Base-by-base conservation (phyloP, 2,113 vertebrate species). In the Ictidomys tridecemlineatus region DNA sequence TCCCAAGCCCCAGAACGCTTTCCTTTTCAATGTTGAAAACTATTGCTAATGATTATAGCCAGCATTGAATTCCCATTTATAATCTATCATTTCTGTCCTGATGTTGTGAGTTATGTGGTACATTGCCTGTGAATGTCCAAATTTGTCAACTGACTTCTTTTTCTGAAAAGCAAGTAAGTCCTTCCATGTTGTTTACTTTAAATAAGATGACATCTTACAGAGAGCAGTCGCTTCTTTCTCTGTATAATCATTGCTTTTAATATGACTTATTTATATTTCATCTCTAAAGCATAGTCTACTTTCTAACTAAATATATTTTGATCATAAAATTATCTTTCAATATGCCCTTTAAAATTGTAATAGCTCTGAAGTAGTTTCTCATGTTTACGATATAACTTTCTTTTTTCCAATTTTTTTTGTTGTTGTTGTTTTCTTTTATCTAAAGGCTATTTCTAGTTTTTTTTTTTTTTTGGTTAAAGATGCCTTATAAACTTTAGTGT, bases 391-490 rank as follows among this genome's bases (percentile, higher is more conserved):
- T 79, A 26, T 83, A 74, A 79, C 32, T 56, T 73, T 74, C 67
- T 65, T 69, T 14, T 69, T 42, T 70, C 1, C 28, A 5, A 45
- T 70, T n/a, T 63, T 63, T 48, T 51, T 34, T n/a, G 0, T 63
- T 63, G 58, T 18, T n/a, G 56, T 58, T 58, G 56, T 58, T 6
- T 94, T 74, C 32, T 69, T 30, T 76, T 96, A 83, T 24, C 63
- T 42, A n/a, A 79, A 80, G 70, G 61, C 63, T 96, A 13, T 90
- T 97, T 97, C 65, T 42, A 85, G 34, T 45, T 8, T 51, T 56
- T 45, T 39, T 95, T n/a, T n/a, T 18, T 45, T 39, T 45, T 39
- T 95, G 87, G 85, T 78, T 95, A 94, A 92, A 94, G 82, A 96
- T 94, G 34, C 37, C 92, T 97, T n/a, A 95, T 74, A 97, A 96